Conservation (phyloP, 2,888 invertebrate species). For the Hydraecia micacea region DNA sequence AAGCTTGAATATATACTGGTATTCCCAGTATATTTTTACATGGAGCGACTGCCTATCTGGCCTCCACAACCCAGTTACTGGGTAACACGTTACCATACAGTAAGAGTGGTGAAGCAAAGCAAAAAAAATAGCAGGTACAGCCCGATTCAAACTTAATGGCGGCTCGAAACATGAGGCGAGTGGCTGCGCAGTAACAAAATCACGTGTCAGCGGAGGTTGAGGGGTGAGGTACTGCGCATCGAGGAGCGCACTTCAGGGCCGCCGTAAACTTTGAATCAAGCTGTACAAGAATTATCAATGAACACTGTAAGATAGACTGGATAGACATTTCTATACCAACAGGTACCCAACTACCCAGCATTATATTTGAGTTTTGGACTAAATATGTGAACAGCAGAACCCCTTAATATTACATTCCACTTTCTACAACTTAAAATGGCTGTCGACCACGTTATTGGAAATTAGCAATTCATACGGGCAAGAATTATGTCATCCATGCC, state of each 20-base stretch:
- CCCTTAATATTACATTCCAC: slow-evolving; percentile 7
- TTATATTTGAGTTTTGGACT: neutral
- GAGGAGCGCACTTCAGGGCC: too few species aligned
- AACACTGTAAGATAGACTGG: neutral
- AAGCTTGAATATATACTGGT: too few species aligned
- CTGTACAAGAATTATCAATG: neutral
- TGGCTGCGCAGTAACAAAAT: neutral
- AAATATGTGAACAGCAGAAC: neutral
- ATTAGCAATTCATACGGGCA: slow-evolving; percentile 27
- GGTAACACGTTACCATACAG: neutral
- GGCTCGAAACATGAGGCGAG: too few species aligned
- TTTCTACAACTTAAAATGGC: slow-evolving; percentile 38
- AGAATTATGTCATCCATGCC: slow-evolving; percentile 18
- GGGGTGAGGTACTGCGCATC: neutral
- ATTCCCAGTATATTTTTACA: too few species aligned
- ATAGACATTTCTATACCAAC: neutral
- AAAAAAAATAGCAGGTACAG: neutral
- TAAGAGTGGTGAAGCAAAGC: neutral
- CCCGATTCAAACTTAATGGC: too few species aligned
- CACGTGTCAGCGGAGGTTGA: neutral
- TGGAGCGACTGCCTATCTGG: too few species aligned
- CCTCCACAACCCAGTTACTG: neutral
- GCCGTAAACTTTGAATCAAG: neutral
- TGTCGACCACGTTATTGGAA: neutral
- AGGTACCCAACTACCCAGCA: neutral